Evolutionary conservation across 2,113 vertebrate genomes (phyloP).

Genomic region (Progne subis): DNA sequence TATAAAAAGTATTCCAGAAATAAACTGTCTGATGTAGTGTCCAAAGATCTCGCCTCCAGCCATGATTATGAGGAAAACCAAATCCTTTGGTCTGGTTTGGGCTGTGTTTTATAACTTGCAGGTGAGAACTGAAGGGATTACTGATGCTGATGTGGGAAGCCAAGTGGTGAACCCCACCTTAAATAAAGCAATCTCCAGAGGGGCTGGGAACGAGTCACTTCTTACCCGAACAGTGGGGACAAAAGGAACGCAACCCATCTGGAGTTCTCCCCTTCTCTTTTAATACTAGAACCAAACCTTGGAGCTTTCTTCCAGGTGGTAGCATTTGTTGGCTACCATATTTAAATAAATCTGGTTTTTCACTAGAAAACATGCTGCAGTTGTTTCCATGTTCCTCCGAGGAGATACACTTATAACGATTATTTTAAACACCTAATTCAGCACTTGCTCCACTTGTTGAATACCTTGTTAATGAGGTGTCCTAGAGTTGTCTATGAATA

Average conservation of each 20-base stretch:
- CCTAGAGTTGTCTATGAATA: conserved; percentile 41
- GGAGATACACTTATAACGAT: conserved; percentile 15
- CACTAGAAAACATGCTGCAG: background rate
- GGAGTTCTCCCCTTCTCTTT: accelerated
- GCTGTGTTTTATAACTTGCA: background rate
- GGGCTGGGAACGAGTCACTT: background rate
- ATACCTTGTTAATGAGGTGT: conserved; percentile 41
- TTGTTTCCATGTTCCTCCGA: background rate
- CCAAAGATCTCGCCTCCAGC: background rate
- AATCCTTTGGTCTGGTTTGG: background rate
- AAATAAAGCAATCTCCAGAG: background rate
- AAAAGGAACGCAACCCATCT: background rate
- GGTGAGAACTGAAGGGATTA: background rate
- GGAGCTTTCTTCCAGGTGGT: background rate
- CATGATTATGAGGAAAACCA: background rate
- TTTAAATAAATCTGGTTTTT: background rate
- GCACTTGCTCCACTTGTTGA: conserved; percentile 41
- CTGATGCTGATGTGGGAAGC: background rate
- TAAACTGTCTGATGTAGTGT: background rate
- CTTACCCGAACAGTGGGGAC: background rate
- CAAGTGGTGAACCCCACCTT: background rate
- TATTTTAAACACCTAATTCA: conserved; percentile 34
- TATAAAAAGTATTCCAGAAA: background rate
- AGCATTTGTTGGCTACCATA: background rate
- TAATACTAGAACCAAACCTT: background rate